These are phyloP conservation scores for Hypomecis punctinalis DNA, from an alignment of 2,888 invertebrate species.

Conservation along the genomic window DNA sequence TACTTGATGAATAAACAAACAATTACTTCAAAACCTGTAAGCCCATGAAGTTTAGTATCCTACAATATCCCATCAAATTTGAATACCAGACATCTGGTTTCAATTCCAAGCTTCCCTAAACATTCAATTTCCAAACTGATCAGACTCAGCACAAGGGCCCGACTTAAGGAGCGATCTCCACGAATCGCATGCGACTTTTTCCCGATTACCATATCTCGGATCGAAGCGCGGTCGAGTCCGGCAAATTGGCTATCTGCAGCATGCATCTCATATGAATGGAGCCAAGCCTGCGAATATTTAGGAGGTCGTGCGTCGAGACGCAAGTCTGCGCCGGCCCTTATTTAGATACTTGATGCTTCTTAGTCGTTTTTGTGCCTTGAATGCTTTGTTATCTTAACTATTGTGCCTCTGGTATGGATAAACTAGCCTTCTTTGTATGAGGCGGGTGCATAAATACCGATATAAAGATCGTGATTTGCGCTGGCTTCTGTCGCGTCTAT, in stretches of 20 bases:
- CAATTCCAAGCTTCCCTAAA: slow-evolving; percentile 30
- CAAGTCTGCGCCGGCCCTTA: slow-evolving; percentile 63
- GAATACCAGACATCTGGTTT: slow-evolving; percentile 25
- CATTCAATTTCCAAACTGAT: slow-evolving; percentile 33
- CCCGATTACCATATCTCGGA: slow-evolving; percentile 78
- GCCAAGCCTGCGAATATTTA: slow-evolving; percentile 65
- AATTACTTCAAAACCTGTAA: too few relatives aligned
- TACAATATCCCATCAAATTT: slow-evolving; percentile 12
- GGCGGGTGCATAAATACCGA: slow-evolving; percentile 25
- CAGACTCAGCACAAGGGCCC: slow-evolving; percentile 32
- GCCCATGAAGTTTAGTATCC: background rate
- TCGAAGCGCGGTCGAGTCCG: slow-evolving; percentile 56
- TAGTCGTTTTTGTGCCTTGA: slow-evolving; percentile 32
- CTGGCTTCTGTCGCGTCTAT: slow-evolving; percentile 17
- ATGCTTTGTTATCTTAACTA: slow-evolving; percentile 39
- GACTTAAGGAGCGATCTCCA: slow-evolving; percentile 43
- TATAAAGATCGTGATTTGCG: slow-evolving; percentile 15
- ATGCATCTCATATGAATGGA: slow-evolving; percentile 71
- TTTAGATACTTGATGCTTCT: slow-evolving; percentile 56
- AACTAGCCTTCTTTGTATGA: slow-evolving; percentile 30
- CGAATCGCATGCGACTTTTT: slow-evolving; percentile 58
- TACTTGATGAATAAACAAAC: too few relatives aligned
- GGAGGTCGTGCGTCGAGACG: slow-evolving; percentile 66
- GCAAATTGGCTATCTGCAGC: slow-evolving; percentile 75
- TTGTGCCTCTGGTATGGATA: slow-evolving; percentile 27